Conservation (phyloP, 2,113 vertebrate species). For the Cynopterus brachyotis region DNA sequence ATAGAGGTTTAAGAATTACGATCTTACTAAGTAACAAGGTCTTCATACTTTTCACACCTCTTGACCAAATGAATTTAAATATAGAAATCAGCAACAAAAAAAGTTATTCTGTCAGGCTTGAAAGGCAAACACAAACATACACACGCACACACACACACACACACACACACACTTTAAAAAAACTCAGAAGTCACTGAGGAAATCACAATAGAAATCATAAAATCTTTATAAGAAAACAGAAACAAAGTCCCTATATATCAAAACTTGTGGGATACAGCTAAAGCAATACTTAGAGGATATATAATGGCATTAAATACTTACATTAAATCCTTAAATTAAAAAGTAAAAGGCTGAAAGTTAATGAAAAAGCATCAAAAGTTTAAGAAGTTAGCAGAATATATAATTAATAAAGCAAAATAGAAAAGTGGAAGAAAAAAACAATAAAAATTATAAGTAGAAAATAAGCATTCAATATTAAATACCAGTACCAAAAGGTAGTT, state of each 20-base stretch:
- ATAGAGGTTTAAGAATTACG: background rate
- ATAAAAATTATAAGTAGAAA: background rate
- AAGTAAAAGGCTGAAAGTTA: background rate
- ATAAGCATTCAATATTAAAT: background rate
- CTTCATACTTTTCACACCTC: background rate
- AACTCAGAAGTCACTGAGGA: background rate
- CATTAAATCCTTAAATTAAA: background rate
- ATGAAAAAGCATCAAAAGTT: background rate
- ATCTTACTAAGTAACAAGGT: background rate
- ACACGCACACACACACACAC: background rate
- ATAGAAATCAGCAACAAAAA: background rate
- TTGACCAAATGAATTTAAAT: background rate
- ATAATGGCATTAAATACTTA: background rate
- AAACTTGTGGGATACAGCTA: background rate
- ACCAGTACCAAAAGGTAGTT: background rate
- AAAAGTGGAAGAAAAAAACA: background rate
- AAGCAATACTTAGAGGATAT: background rate
- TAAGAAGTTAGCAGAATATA: background rate
- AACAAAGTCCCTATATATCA: background rate
- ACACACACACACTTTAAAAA: background rate
- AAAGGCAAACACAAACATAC: background rate
- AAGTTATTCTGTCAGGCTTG: background rate
- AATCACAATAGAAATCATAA: background rate
- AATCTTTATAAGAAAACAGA: background rate
- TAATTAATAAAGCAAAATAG: background rate